Base-by-base conservation (phyloP, 2,113 vertebrate genomes). In the Trematomus loennbergii region DNA sequence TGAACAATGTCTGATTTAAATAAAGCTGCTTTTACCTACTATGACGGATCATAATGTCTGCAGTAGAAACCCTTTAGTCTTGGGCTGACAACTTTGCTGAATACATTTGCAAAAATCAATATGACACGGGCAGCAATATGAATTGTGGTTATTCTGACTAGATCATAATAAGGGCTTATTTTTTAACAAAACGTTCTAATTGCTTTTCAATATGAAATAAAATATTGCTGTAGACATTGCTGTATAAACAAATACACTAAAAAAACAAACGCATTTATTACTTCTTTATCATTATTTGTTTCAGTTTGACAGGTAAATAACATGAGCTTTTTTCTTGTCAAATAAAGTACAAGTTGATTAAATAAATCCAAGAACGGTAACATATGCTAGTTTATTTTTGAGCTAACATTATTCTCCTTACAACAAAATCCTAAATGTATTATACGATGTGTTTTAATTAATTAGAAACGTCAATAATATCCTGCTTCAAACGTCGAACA, bases 181-280 rank as follows among this genome's bases (percentile, higher is more conserved):
- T 8, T 55, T 16, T 1, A 70, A 75, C 52, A 75, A 53, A 55
- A 17, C 63, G 52, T 58, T 16, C 7, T 3, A 62, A 50, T 5
- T 29, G 3, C 3, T 29, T 29, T 29, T 29, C 29, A 29, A 29
- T 29, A 29, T 29, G 29, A 29, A 29, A 29, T 29, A 29, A 29
- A 29, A 29, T 29, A 29, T 29, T 29, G 29, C 29, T 29, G 29
- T 29, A 29, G 29, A 29, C 29, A 29, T 29, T 3, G 29, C 29
- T 4, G 29, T 29, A 29, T 4, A 4, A 29, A 29, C 29, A 29
- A 29, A 29, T 29, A 29, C 29, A 29, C 29, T 29, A 29, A 12
- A 18, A 20, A 36, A 10, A 1, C 10, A 16, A 3, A 13, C 0
- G 11, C 20, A 22, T 7, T 2, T 1, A 0, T 5, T 43, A 5